Conservation (phyloP, 2,888 invertebrate species). For the Yponomeuta evonymella region DNA sequence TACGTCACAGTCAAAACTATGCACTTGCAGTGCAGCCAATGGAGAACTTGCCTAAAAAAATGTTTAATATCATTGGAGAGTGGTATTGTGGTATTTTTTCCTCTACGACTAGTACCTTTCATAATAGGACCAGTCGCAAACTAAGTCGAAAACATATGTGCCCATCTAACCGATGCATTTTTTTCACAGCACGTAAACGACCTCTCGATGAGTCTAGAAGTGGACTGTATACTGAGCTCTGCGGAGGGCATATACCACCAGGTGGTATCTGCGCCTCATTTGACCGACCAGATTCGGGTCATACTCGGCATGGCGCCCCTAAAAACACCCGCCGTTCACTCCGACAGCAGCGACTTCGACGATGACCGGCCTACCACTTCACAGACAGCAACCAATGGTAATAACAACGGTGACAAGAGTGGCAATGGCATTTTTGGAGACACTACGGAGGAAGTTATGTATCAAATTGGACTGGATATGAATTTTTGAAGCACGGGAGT, state of each 20-base stretch:
- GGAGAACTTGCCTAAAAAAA: no score
- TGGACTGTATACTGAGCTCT: constrained; percentile 86
- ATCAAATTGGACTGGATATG: constrained; percentile 74
- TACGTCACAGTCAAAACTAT: no score
- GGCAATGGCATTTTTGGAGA: constrained; percentile 37
- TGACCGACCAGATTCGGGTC: constrained; percentile 82
- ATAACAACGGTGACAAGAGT: constrained; percentile 28
- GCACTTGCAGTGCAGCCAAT: no score
- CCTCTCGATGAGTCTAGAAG: constrained; percentile 89
- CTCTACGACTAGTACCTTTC: no score
- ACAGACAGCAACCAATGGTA: constrained; percentile 17
- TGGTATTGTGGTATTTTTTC: no score
- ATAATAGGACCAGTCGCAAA: no score
- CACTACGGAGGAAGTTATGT: constrained; percentile 74
- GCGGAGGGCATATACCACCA: constrained; percentile 97
- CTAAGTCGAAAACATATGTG: no score
- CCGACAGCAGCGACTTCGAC: constrained; percentile 23
- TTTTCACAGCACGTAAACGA: constrained; percentile 93
- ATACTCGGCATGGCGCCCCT: constrained; percentile 81
- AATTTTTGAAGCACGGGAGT: constrained; percentile 57
- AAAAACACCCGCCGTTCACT: constrained; percentile 41
- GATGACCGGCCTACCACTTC: constrained; percentile 26
- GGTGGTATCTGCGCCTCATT: constrained; percentile 81
- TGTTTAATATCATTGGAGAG: no score
- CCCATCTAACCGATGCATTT: constrained; percentile 34